Evolutionary conservation across 2,113 vertebrate species (phyloP).

Genomic region (Alouatta palliata): DNA sequence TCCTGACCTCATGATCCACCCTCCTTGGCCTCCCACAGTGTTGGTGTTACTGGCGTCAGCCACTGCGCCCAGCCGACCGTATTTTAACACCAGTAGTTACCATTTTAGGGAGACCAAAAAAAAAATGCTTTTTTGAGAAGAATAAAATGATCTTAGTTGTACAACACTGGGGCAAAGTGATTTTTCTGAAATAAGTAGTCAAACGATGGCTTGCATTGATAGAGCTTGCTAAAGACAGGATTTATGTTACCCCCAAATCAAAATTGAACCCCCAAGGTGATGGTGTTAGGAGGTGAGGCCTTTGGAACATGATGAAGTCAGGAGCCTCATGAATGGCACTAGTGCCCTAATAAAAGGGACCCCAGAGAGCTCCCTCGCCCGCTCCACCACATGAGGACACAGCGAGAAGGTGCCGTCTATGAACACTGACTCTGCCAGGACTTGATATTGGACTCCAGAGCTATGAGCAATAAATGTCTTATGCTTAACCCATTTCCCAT

Average conservation of each 20-base stretch:
- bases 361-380: neutral
- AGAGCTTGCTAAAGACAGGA: neutral
- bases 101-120: neutral
- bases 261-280: neutral
- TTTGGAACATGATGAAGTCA: neutral
- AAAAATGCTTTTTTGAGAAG: neutral
- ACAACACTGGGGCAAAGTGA: too few species aligned
- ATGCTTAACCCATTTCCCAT: too few species aligned
- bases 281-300: neutral
- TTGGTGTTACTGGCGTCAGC: too few species aligned
- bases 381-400: neutral
- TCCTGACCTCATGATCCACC: too few species aligned
- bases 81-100: neutral
- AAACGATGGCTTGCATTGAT: neutral
- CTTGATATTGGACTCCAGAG: neutral
- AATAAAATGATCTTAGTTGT: neutral
- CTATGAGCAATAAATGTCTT: neutral
- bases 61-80: neutral
- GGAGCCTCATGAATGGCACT: neutral
- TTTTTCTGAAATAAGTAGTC: neutral
- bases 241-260: neutral
- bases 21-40: too few species aligned
- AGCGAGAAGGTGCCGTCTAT: neutral
- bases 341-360: neutral
- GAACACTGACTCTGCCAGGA: neutral